Evolutionary conservation across 2,113 vertebrate genomes (phyloP), one percentile per base, ranked within the genome.

Genomic region (Notothenia coriiceps): DNA sequence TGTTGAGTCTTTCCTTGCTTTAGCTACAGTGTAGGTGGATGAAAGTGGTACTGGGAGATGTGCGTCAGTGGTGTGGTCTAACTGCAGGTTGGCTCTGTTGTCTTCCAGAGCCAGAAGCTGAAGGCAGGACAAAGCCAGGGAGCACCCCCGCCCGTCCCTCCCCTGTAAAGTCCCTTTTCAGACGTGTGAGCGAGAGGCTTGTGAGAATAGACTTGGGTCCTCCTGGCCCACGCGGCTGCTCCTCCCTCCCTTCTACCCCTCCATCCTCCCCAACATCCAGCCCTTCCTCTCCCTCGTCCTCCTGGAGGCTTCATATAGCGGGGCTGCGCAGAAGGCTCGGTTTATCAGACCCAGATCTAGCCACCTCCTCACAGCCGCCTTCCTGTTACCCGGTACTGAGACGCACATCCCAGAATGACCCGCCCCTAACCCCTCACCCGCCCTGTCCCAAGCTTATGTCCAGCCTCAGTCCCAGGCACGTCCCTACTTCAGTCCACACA

Each of bases 51-150:
- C 11, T 66, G 5, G 33, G 15, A 52, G 13, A 5, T 56, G 8
- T 6, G 0, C 7, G 29, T 29, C 52, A 12, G 35, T 46, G 56
- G 35, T 5, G 33, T 47, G 22, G 17, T 81, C 74, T 77, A 46
- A 68, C 74, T 57, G 18, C 33, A 72, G 70, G 49, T 54, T 68
- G 80, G 40, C 67, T 86, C 57, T 80, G 66, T 82, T 86, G 62
- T 77, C 54, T 82, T 85, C 61, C 72, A 85, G 79, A 55, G 66
- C n/a, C 55, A 40, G 54, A 66, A 80, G 79, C 67, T 40, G 35
- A 6, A 40, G 5, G 35, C 35, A 40, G 7, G 35, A 40, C 35
- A 40, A 7, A 40, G 35, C 35, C 35, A 60, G 59, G 75, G 70
- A 46, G 43, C 46, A 14, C 74, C 29, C 8, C 22, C 25, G 40